Conservation (phyloP, 2,888 invertebrate genomes). For the Clistopyga incitator region DNA sequence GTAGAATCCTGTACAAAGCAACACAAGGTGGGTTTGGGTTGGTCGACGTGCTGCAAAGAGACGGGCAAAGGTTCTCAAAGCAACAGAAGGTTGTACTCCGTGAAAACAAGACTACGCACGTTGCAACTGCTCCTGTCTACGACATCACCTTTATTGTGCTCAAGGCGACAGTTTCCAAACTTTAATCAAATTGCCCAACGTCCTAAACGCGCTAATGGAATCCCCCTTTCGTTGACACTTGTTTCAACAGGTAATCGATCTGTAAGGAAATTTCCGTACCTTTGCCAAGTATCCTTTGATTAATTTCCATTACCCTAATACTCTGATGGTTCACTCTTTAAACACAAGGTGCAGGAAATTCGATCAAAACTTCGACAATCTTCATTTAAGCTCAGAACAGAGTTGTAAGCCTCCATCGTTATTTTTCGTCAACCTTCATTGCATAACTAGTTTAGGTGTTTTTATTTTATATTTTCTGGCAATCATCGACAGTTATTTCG, state of each 20-base stretch:
- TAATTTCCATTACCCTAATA: slow-evolving; percentile 8
- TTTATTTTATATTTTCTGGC: too few species aligned
- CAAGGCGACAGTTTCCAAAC: slow-evolving; percentile 69
- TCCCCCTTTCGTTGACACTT: slow-evolving; percentile 41
- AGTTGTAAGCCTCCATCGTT: too few species aligned
- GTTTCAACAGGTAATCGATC: slow-evolving; percentile 58
- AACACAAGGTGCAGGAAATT: background rate
- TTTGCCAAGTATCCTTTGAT: background rate
- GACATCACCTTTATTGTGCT: slow-evolving; percentile 51
- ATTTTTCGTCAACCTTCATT: too few species aligned
- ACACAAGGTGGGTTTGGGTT: slow-evolving; percentile 5
- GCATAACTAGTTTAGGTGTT: too few species aligned
- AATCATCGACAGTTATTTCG: too few species aligned
- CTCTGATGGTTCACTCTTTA: background rate
- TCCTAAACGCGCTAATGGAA: slow-evolving; percentile 66
- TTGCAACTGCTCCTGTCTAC: slow-evolving; percentile 4
- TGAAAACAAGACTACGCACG: background rate
- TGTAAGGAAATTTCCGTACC: slow-evolving; percentile 36
- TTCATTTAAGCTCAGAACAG: background rate
- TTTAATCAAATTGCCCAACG: slow-evolving; percentile 71
- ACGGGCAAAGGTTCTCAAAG: slow-evolving; percentile 14
- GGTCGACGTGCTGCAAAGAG: background rate
- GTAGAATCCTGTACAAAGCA: background rate
- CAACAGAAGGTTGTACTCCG: background rate
- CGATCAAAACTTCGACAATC: background rate